Evolutionary conservation across 2,888 invertebrate species (phyloP), one percentile per base, ranked within the genome.

Genomic region (Athripsodes cinereus): DNA sequence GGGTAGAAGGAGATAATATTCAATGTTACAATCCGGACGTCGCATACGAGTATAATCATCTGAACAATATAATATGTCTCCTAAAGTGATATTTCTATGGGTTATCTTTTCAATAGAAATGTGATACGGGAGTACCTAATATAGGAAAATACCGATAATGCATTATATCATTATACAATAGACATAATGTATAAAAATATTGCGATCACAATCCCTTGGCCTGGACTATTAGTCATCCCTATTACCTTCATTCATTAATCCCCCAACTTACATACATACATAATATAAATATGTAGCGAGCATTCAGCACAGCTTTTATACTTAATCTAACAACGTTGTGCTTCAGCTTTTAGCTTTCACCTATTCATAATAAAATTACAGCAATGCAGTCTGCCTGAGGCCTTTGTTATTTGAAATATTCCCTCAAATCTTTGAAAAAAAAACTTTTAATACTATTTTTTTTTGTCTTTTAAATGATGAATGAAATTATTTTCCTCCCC

Each of bases 211-310:
- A 26, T n/a, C 50, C 50, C 26, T 50, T 50, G 51, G 52, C 34
- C 20, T 11, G 21, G 50, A 49, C 62, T 58, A 62, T 62, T 62
- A 60, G 58, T 58, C 57, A 58, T 57, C 49, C 60, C 58, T 57
- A 62, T 62, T 60, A 62, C 57, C 40, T 50, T 53, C 48, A 44
- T 55, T 40, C 55, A 50, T 26, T 20, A 20, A 26, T 20, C 55
- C 57, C 55, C 26, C 46, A 19, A n/a, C n/a, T n/a, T n/a, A n/a
- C n/a, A n/a, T n/a, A n/a, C n/a, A n/a, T n/a, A n/a, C n/a, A n/a
- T n/a, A n/a, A n/a, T n/a, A n/a, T n/a, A n/a, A n/a, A n/a, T n/a
- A n/a, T n/a, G n/a, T n/a, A n/a, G n/a, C 50, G 46, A 20, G 53
- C 54, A 48, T 59, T 52, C 54, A 46, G 18, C 58, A 57, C 26